phyloP scores from a whole-genome alignment of 2,888 invertebrate genomes.

The Onthophagus sagittarius region DNA sequence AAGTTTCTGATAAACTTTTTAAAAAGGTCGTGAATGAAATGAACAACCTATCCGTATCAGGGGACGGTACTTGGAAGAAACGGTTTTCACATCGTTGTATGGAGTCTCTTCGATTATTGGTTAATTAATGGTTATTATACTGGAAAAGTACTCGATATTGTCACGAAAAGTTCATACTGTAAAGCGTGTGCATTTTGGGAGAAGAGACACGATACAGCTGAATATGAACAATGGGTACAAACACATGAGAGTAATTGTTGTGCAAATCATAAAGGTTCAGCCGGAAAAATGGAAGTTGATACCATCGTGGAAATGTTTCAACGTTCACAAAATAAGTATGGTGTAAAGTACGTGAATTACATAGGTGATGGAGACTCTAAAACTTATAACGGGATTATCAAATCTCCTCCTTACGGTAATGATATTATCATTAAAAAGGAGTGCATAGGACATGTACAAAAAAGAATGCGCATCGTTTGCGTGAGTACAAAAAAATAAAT shows the following conservation, averaged over 20 bases:
- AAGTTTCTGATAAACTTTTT: conserved; percentile 15
- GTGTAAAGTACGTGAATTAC: conserved; percentile 26
- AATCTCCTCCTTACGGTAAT: conserved; percentile 27
- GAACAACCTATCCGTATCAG: conserved; percentile 20
- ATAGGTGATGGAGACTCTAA: conserved; percentile 16
- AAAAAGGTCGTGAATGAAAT: conserved; percentile 19
- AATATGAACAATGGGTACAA: conserved; percentile 27
- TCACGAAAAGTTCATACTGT: conserved; percentile 26
- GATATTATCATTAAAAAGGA: conserved; percentile 21
- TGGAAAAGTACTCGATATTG: conserved; percentile 26
- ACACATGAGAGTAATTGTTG: conserved; percentile 24
- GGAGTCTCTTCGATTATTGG: conserved; percentile 26
- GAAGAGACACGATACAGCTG: conserved; percentile 23
- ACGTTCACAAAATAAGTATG: conserved; percentile 14
- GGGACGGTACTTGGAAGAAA: neutral
- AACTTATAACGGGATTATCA: conserved; percentile 28
- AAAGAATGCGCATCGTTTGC: no score
- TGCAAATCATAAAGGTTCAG: conserved; percentile 27
- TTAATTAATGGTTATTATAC: conserved; percentile 25
- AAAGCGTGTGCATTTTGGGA: conserved; percentile 25
- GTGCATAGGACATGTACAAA: no score
- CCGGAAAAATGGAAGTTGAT: conserved; percentile 31
- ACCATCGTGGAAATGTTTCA: conserved; percentile 21
- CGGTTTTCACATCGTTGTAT: conserved; percentile 20
- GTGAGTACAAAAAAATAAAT: no score